phyloP scores from a whole-genome alignment of 2,113 vertebrate genomes.

The Electrona antarctica region DNA sequence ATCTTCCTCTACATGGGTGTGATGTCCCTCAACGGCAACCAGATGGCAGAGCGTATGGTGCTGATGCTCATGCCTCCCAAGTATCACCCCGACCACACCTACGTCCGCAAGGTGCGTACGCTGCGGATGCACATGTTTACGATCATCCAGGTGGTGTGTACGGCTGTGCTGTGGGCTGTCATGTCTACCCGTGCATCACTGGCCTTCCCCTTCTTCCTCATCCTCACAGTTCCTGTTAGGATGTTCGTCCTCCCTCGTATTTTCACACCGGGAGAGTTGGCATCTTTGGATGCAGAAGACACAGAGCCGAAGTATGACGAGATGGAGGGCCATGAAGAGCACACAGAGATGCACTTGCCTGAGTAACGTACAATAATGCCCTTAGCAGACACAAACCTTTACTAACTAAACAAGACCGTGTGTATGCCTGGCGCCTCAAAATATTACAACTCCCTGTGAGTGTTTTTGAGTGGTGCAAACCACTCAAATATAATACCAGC shows the following conservation, averaged over 20 bases:
- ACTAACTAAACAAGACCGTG: no score
- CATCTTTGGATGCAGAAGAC: constrained; percentile 85
- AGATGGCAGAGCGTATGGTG: constrained; percentile 85
- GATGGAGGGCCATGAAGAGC: constrained; percentile 85
- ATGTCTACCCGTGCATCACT: constrained; percentile 88
- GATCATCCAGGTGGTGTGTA: constrained; percentile 82
- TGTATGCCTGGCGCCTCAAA: no score
- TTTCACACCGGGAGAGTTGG: constrained; percentile 85
- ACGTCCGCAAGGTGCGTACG: constrained; percentile 85
- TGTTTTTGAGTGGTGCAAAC: no score
- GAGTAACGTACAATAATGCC: constrained; percentile 68
- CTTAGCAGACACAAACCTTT: no score
- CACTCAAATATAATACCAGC: no score
- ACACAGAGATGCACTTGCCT: constrained; percentile 91
- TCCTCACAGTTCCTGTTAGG: constrained; percentile 87
- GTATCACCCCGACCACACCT: constrained; percentile 85
- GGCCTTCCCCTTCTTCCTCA: constrained; percentile 90
- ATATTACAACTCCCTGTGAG: no score
- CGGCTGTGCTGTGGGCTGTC: constrained; percentile 86
- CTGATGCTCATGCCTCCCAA: constrained; percentile 88
- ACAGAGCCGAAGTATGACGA: constrained; percentile 86
- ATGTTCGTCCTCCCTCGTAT: constrained; percentile 84
- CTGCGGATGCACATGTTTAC: constrained; percentile 90
- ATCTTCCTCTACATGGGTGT: constrained; percentile 75
- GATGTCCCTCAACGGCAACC: constrained; percentile 87